These are phyloP conservation scores for Acanthococcus lagerstroemiae DNA, from an alignment of 2,888 invertebrate species.

Conservation along the genomic window DNA sequence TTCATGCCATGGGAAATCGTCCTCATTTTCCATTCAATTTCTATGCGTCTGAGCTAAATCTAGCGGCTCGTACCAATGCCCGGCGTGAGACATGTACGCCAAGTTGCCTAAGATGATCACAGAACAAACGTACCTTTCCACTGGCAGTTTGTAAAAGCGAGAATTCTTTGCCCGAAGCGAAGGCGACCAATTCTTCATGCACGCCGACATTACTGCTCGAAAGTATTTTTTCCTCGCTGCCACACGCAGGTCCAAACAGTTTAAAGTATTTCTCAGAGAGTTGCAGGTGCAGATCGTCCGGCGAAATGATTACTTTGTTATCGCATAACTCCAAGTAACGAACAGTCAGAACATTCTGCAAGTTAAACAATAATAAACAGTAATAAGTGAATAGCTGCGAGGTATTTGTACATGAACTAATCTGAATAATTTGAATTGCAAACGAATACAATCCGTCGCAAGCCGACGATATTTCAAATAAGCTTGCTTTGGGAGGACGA, in stretches of 20 bases:
- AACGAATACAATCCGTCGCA: too few species aligned
- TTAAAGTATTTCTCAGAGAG: conserved; percentile 69
- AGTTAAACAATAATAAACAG: background rate
- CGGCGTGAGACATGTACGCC: too few species aligned
- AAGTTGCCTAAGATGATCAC: too few species aligned
- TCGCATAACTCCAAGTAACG: conserved; percentile 15
- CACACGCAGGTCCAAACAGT: conserved; percentile 59
- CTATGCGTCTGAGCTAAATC: too few species aligned
- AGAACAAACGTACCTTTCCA: conserved; percentile 59
- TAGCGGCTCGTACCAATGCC: too few species aligned
- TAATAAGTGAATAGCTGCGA: background rate
- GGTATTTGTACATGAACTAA: too few species aligned
- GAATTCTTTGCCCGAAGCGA: conserved; percentile 84
- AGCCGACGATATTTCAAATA: too few species aligned
- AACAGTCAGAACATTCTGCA: conserved; percentile 3
- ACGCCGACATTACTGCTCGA: conserved; percentile 47
- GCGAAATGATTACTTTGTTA: background rate
- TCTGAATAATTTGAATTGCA: too few species aligned
- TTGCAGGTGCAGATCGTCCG: conserved; percentile 52
- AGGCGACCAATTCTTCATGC: conserved; percentile 68
- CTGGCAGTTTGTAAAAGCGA: conserved; percentile 70
- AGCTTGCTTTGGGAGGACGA: too few species aligned
- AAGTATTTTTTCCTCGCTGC: conserved; percentile 54
- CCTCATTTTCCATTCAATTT: too few species aligned
- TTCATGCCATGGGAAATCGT: too few species aligned